These are phyloP conservation scores for Nephila pilipes DNA, from an alignment of 1,140 invertebrate species.

Conservation along the genomic window DNA sequence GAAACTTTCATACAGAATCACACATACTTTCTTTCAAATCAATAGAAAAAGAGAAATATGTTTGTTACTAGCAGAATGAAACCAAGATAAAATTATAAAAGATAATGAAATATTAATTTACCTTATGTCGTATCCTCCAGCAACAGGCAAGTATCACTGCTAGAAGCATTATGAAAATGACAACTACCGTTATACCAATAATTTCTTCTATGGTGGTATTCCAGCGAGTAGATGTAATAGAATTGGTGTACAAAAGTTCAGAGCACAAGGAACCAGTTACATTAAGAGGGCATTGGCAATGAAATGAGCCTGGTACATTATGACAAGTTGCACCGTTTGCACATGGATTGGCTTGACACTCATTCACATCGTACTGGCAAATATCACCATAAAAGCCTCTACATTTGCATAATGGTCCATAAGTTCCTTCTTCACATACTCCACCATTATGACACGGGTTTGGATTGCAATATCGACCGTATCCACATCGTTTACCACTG, in stretches of 20 bases:
- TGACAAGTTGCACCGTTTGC: constrained; percentile 88
- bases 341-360: constrained; percentile 83
- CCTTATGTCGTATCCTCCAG: constrained; percentile 72
- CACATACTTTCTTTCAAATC: no score
- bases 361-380: constrained; percentile 81
- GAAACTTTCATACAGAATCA: no score
- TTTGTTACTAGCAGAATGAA: no score
- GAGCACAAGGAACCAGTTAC: constrained; percentile 87
- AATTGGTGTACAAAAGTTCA: constrained; percentile 81
- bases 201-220: constrained; percentile 85
- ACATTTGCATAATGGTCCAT: constrained; percentile 80
- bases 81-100: no score
- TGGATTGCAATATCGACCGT: constrained; percentile 85
- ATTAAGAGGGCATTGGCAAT: constrained; percentile 87
- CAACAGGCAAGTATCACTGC: constrained; percentile 79
- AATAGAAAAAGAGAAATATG: no score
- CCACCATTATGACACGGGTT: constrained; percentile 83
- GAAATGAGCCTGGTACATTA: constrained; percentile 90
- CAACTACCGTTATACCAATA: constrained; percentile 85
- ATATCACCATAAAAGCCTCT: constrained; percentile 80
- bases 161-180: constrained; percentile 84
- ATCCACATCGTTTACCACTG: constrained; percentile 88
- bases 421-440: constrained; percentile 82
- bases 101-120: constrained; percentile 4
- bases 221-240: constrained; percentile 84